Percentiles rank a stretch among this genome's conserved stretches.
Evolutionary conservation across 1,140 invertebrate species (phyloP).

Genomic region (Eupristina koningsbergeri): DNA sequence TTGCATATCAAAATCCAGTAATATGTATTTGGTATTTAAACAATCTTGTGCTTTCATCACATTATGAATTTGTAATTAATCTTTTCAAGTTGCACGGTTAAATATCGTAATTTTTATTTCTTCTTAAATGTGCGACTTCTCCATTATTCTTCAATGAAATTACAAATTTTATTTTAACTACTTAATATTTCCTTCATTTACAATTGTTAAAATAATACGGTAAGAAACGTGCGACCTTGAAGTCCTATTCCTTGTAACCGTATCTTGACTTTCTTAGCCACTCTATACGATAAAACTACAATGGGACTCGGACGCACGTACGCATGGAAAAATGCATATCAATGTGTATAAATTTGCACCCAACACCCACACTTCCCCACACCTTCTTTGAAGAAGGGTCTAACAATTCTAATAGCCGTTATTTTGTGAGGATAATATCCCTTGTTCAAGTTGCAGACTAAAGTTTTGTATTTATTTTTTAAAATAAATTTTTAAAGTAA

Average conservation of each 20-base stretch:
- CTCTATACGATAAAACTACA: constrained; percentile 30
- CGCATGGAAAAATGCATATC: too few relatives aligned
- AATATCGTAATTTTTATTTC: too few relatives aligned
- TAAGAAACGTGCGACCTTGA: neutral
- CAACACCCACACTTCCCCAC: neutral
- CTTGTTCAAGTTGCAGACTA: neutral
- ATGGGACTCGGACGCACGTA: neutral
- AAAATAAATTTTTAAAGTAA: too few relatives aligned
- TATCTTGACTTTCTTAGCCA: neutral
- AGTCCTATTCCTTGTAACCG: neutral
- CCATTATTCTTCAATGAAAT: too few relatives aligned
- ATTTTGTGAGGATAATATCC: constrained; percentile 53
- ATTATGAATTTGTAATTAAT: neutral
- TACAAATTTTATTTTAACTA: neutral
- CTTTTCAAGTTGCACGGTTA: too few relatives aligned
- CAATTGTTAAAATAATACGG: neutral
- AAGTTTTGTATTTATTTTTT: constrained; percentile 54
- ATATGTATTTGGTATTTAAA: too few relatives aligned
- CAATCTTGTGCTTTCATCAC: too few relatives aligned
- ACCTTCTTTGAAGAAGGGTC: constrained; percentile 54
- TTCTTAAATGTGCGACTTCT: too few relatives aligned
- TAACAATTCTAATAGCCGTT: constrained; percentile 63
- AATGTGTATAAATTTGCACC: too few relatives aligned
- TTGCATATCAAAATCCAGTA: too few relatives aligned
- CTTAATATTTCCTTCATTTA: neutral